phyloP scores from a whole-genome alignment of 2,888 invertebrate species.

The Acanthopleura granulata region DNA sequence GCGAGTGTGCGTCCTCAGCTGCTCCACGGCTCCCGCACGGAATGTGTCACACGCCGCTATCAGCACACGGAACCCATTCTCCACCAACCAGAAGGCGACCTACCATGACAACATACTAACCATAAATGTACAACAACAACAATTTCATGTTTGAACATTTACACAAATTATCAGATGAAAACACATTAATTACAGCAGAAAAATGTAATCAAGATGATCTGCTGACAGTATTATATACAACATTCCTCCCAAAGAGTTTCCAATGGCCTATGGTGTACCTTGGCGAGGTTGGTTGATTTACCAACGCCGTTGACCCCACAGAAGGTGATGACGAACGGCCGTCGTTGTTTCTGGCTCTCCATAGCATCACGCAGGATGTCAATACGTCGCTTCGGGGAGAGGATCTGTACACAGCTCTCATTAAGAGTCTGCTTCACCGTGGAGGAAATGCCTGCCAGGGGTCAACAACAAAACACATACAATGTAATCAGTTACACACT shows the following conservation, averaged over 20 bases:
- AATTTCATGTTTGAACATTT: no score
- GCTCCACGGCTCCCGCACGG: slow-evolving; percentile 98
- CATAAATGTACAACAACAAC: not conserved
- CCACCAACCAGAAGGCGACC: slow-evolving; percentile 99
- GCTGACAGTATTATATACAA: no score
- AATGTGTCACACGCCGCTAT: slow-evolving; percentile 99
- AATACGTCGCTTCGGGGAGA: slow-evolving; percentile 94
- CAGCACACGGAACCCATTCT: slow-evolving; percentile 94
- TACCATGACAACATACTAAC: slow-evolving; percentile 38
- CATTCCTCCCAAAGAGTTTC: no score
- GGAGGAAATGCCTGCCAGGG: slow-evolving; percentile 78
- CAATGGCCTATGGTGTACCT: slow-evolving; percentile 72
- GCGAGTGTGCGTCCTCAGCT: slow-evolving; percentile 92
- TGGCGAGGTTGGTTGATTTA: slow-evolving; percentile 98
- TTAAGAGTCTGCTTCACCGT: slow-evolving; percentile 90
- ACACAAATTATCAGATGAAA: not conserved
- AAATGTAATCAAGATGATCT: not conserved
- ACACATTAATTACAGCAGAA: not conserved
- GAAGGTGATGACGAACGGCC: slow-evolving; percentile 96
- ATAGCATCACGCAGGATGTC: slow-evolving; percentile 96
- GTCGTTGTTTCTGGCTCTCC: slow-evolving; percentile 83
- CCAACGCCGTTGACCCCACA: slow-evolving; percentile 99
- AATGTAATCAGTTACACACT: no score
- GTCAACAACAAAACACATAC: no score
- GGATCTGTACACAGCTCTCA: slow-evolving; percentile 91